Base-by-base conservation (phyloP, 2,888 invertebrate genomes). In the Perdita meconis region DNA sequence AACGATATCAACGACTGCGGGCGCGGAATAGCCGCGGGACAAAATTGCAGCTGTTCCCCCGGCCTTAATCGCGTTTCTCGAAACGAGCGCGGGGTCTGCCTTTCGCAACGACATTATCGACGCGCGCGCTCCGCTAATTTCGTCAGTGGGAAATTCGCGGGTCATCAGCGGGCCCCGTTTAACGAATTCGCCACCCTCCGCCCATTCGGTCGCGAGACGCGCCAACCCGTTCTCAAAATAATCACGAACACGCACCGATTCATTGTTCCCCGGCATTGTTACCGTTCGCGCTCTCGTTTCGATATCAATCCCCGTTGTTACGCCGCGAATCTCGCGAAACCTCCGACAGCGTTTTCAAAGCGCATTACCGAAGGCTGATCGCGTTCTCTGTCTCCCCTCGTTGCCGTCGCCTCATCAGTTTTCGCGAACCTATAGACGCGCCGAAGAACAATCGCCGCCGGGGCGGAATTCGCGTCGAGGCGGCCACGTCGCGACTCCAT, bases 201-300 rank as follows among this genome's bases (percentile, higher is more conserved):
- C 12, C n/a, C n/a, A n/a, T n/a, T n/a, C n/a, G n/a, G n/a, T n/a
- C 2, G 22, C 12, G 22, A 2, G 16, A 19, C 19, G 12, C 1
- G 36, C n/a, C 24, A 72, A 59, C 69, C 69, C 55, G 44, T 63
- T 38, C 47, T 40, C n/a, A 56, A 53, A 16, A 69, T 69, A 51
- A 61, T 68, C 60, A 34, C 36, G 22, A n/a, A 12, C 57, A 19
- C 8, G 36, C 22, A n/a, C 24, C 50, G 10, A 1, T 4, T 1
- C 44, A 36, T 47, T 63, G 44, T 47, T 47, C 61, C 10, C 1
- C 10, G 10, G 4, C 60, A 34, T 50, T 50, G 40, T 40, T 50
- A n/a, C n/a, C n/a, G n/a, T 10, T 1, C 13, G 19, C 34, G 13
- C 22, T 16, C 13, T 38, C n/a, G 34, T 8, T 42, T 2, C 42